phyloP scores from a whole-genome alignment of 2,797 vertebrate species.

The Xenops minutus region DNA sequence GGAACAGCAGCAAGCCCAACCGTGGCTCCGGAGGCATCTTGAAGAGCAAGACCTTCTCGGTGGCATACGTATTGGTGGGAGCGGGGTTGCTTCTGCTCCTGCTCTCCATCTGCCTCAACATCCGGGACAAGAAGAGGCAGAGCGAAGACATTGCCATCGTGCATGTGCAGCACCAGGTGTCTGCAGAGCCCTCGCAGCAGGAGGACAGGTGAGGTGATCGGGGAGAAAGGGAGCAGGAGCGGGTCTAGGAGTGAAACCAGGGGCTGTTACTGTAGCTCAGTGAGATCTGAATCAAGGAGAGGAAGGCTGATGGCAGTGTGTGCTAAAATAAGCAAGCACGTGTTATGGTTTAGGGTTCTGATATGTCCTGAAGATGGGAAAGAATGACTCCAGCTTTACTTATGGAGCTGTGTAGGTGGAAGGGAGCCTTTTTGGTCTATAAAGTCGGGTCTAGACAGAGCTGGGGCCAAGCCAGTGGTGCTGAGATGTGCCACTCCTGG shows the following conservation, averaged over 20 bases:
- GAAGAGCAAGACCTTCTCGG: constrained; percentile 84
- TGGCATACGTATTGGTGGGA: constrained; percentile 90
- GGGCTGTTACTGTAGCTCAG: rapidly evolving
- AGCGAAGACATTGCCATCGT: constrained; percentile 22
- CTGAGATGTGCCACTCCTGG: background rate
- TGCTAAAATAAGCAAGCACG: rapidly evolving
- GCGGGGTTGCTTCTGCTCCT: constrained; percentile 83
- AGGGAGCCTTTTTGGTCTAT: background rate
- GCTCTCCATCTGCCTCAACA: constrained; percentile 85
- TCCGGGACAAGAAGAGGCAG: constrained; percentile 82
- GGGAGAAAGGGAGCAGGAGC: rapidly evolving
- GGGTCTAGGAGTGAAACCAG: rapidly evolving
- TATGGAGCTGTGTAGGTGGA: background rate
- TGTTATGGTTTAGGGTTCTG: background rate
- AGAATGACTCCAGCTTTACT: background rate
- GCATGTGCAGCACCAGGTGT: background rate
- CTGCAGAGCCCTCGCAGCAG: background rate
- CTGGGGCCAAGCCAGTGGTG: rapidly evolving
- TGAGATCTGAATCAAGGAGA: background rate
- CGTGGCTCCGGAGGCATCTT: background rate
- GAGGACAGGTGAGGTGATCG: constrained; percentile 72
- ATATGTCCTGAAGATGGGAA: background rate
- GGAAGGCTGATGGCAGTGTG: background rate
- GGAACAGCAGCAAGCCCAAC: constrained; percentile 74
- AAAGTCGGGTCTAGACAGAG: background rate